phyloP scores from a whole-genome alignment of 1,140 invertebrate species.

The Drosophila orosa region DNA sequence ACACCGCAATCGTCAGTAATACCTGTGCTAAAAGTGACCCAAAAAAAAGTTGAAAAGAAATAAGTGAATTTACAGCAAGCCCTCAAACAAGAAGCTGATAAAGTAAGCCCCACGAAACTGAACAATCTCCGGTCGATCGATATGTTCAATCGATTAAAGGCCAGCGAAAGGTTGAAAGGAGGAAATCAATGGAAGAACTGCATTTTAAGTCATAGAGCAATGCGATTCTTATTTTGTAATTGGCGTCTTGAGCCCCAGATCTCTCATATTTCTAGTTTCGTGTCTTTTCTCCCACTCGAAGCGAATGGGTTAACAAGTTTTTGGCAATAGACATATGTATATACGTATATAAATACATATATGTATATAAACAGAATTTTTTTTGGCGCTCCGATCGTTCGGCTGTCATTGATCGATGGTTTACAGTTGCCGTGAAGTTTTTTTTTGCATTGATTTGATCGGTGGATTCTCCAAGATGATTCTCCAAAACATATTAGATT shows the following conservation, averaged over 20 bases:
- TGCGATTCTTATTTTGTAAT: constrained; percentile 10
- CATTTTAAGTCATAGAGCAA: not conserved
- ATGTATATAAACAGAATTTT: not conserved
- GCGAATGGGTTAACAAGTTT: constrained; percentile 41
- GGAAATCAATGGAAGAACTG: constrained; percentile 69
- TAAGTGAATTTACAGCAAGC: constrained; percentile 26
- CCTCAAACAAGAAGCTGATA: constrained; percentile 11
- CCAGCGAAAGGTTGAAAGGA: constrained; percentile 41
- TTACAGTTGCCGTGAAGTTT: constrained; percentile 16
- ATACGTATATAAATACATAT: not conserved
- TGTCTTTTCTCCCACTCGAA: constrained; percentile 20
- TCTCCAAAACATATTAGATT: constrained; percentile 9
- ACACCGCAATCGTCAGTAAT: constrained; percentile 17
- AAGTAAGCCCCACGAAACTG: constrained; percentile 25
- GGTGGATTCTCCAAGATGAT: constrained; percentile 14
- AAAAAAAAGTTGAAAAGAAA: constrained; percentile 1
- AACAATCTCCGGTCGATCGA: constrained; percentile 3
- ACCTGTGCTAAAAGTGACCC: constrained; percentile 31
- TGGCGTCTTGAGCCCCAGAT: constrained; percentile 1
- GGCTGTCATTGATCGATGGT: constrained; percentile 42
- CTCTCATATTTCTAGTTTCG: constrained; percentile 43
- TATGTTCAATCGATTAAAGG: not conserved
- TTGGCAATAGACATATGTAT: constrained; percentile 18
- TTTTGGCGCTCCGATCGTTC: constrained; percentile 1
- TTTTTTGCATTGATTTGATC: not conserved